A percentile compares a stretch with the other conserved stretches of the same genome.
Evolutionary conservation across 2,113 vertebrate genomes (phyloP).

Genomic region (Hassar affinis): DNA sequence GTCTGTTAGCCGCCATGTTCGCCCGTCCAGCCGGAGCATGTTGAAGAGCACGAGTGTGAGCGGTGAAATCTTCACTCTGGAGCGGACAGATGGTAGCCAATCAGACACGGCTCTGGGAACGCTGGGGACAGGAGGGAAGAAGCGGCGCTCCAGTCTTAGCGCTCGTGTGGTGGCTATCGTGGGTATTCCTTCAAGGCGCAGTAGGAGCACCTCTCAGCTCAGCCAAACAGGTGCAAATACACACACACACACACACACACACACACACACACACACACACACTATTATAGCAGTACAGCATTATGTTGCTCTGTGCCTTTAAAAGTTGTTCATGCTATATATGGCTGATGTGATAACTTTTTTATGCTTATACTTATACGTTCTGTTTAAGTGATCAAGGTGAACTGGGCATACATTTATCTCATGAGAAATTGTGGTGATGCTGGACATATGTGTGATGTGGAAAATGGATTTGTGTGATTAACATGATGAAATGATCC

Average conservation of each 20-base stretch:
- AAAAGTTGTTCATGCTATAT: neutral
- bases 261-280: neutral
- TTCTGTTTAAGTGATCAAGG: neutral
- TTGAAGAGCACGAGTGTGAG: conserved; percentile 96
- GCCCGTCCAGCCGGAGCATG: conserved; percentile 86
- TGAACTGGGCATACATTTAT: no score
- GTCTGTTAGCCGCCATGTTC: conserved; percentile 84
- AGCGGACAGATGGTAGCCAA: conserved; percentile 94
- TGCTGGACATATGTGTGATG: neutral
- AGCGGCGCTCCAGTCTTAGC: conserved; percentile 92
- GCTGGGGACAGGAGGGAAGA: conserved; percentile 87
- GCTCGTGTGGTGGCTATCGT: conserved; percentile 94
- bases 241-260: no score
- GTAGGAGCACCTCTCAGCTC: conserved; percentile 94
- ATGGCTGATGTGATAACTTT: neutral
- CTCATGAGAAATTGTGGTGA: neutral
- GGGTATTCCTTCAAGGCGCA: conserved; percentile 79
- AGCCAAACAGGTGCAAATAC: conserved; percentile 79
- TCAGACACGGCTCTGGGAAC: conserved; percentile 95
- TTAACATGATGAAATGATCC: neutral
- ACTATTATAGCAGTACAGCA: neutral
- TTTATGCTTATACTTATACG: no score
- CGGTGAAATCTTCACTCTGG: conserved; percentile 92
- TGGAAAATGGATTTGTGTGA: neutral
- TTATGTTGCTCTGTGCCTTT: neutral